Evolutionary conservation across 1,140 invertebrate genomes (phyloP).

Genomic region (Odontomachus brunneus): DNA sequence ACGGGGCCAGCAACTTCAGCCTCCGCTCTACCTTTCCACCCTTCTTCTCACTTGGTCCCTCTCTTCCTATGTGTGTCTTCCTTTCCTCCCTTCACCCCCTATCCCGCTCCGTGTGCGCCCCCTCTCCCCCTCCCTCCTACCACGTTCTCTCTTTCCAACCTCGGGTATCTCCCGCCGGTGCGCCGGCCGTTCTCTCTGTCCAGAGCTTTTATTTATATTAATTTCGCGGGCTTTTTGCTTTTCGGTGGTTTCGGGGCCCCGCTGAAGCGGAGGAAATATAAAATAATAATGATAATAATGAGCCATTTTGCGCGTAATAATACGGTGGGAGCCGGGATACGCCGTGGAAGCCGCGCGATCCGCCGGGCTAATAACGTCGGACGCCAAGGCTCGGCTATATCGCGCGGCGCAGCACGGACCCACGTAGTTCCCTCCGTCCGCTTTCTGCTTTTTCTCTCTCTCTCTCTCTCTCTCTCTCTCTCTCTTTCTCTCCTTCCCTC

Average conservation of each 20-base stretch:
- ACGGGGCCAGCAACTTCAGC: conserved; percentile 43
- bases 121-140: conserved; percentile 16
- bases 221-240: conserved; percentile 82
- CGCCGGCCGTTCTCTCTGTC: conserved; percentile 54
- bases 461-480: neutral
- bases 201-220: conserved; percentile 84
- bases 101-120: neutral
- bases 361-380: conserved; percentile 81
- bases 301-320: conserved; percentile 84
- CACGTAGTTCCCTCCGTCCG: conserved; percentile 72
- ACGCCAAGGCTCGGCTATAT: conserved; percentile 70
- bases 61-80: conserved; percentile 60
- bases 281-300: conserved; percentile 85
- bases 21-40: conserved; percentile 44
- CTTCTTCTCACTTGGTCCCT: conserved; percentile 39
- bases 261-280: conserved; percentile 80
- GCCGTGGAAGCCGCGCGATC: conserved; percentile 78
- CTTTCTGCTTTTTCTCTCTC: conserved; percentile 54
- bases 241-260: conserved; percentile 74
- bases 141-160: conserved; percentile 50
- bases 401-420: conserved; percentile 70
- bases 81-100: conserved; percentile 22
- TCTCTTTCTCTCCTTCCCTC: conserved; percentile 41
- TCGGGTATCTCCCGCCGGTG: conserved; percentile 50
- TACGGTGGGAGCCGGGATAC: conserved; percentile 80